Evolutionary conservation across 2,888 invertebrate genomes (phyloP).

Genomic region (Harpalus rufipes): DNA sequence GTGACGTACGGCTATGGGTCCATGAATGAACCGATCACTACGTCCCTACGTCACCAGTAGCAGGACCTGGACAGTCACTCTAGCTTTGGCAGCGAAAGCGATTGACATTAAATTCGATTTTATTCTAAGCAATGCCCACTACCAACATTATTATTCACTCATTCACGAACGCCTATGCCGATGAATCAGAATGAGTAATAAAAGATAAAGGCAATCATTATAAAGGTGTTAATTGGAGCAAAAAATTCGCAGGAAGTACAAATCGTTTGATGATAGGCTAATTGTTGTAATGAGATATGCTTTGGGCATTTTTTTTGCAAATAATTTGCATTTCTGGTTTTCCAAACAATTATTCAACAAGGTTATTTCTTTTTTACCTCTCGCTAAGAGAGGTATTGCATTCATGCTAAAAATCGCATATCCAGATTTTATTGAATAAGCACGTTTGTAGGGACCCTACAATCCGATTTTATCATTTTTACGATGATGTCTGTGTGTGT

Average conservation of each 20-base stretch:
- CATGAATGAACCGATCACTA: constrained; percentile 49
- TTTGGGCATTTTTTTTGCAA: not conserved
- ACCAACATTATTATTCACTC: constrained; percentile 22
- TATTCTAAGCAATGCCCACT: constrained; percentile 30
- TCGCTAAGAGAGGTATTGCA: no score
- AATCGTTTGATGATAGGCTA: not conserved
- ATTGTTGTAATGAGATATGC: not conserved
- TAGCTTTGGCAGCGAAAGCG: constrained; percentile 35
- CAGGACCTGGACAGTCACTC: constrained; percentile 23
- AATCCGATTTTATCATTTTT: no score
- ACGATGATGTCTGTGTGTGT: no score
- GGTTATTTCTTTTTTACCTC: not conserved
- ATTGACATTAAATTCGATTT: constrained; percentile 30
- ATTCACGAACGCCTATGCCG: constrained; percentile 38
- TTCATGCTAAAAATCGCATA: no score
- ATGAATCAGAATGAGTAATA: constrained; percentile 10
- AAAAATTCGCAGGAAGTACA: not conserved
- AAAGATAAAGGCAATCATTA: not conserved
- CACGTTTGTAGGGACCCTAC: no score
- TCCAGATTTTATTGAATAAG: no score
- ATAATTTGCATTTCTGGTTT: constrained; percentile 2
- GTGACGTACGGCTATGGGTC: constrained; percentile 14
- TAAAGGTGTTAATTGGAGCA: constrained; percentile 2
- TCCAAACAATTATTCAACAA: not conserved
- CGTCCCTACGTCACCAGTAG: constrained; percentile 32